phyloP scores from a whole-genome alignment of 2,113 vertebrate genomes.

The Echinops telfairi region DNA sequence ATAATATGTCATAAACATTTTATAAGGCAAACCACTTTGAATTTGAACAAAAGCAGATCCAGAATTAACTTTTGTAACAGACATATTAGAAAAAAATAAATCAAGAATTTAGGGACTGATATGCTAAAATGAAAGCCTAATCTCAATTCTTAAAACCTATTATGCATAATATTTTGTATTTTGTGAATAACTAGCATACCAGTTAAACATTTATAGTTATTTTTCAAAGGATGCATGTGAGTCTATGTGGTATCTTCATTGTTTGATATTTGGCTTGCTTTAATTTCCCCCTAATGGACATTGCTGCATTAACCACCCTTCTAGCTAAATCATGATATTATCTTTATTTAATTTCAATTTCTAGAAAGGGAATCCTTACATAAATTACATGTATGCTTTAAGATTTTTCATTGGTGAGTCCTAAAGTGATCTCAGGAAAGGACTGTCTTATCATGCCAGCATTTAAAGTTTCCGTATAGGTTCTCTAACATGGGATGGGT shows the following conservation, averaged over 20 bases:
- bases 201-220: neutral
- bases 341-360: neutral
- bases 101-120: neutral
- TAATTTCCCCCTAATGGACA: neutral
- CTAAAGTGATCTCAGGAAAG: neutral
- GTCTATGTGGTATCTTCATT: neutral
- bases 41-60: neutral
- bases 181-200: neutral
- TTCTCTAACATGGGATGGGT: neutral
- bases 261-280: neutral
- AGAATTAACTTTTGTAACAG: neutral
- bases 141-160: neutral
- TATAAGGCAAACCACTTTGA: neutral
- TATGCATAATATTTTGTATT: neutral
- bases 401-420: neutral
- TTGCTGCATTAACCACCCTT: neutral
- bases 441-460: neutral
- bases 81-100: neutral
- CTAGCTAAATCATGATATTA: neutral
- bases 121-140: too few species aligned
- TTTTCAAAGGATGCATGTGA: neutral
- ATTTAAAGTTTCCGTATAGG: neutral
- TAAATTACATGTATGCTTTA: neutral
- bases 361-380: neutral
- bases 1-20: too few species aligned